These are phyloP conservation scores for Andricus curvator DNA, from an alignment of 2,888 invertebrate species.

Conservation along the genomic window DNA sequence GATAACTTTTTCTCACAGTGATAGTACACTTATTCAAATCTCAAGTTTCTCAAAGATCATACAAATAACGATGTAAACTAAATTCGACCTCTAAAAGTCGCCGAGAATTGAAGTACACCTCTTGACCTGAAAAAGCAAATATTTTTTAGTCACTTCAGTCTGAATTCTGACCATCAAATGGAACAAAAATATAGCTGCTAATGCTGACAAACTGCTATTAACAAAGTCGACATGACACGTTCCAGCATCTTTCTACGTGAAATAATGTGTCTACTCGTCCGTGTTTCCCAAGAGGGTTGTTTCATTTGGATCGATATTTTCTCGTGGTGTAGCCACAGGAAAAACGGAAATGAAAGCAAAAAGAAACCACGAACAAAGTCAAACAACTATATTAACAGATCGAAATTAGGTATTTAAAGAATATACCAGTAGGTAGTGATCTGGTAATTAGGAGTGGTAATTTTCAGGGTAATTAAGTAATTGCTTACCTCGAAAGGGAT, in stretches of 20 bases:
- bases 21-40: background rate
- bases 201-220: background rate
- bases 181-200: background rate
- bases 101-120: background rate
- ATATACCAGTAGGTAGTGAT: background rate
- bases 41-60: background rate
- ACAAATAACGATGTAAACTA: background rate
- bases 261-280: conserved; percentile 32
- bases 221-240: conserved; percentile 4
- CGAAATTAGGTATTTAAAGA: background rate
- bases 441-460: conserved; percentile 25
- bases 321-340: background rate
- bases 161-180: background rate
- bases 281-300: conserved; percentile 28
- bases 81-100: background rate
- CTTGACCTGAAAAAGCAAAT: background rate
- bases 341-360: conserved; percentile 8
- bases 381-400: conserved; percentile 5
- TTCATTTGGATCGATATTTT: conserved; percentile 38
- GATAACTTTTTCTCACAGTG: no score
- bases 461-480: conserved; percentile 31
- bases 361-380: conserved; percentile 25
- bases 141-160: background rate
- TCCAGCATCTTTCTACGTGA: conserved; percentile 11
- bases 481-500: background rate